Conservation (phyloP, 2,888 invertebrate genomes). For the Plagodis dolabraria region DNA sequence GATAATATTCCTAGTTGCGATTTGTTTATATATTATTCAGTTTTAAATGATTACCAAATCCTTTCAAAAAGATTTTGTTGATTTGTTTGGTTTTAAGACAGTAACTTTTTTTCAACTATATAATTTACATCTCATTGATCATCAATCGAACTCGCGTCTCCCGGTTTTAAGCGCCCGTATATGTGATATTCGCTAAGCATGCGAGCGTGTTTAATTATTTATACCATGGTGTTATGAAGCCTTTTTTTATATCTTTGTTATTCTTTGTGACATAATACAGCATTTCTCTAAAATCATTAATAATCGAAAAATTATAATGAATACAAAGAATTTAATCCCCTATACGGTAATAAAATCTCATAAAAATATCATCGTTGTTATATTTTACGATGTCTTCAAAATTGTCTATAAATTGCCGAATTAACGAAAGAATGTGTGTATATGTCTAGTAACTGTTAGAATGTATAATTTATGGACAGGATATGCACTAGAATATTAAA, state of each 20-base stretch:
- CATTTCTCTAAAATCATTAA: constrained; percentile 28
- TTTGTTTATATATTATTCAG: too few relatives aligned
- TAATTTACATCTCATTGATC: too few relatives aligned
- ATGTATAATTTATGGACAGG: constrained; percentile 23
- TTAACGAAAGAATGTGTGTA: constrained; percentile 36
- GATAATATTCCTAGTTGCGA: too few relatives aligned
- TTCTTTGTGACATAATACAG: constrained; percentile 28
- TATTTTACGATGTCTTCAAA: constrained; percentile 33
- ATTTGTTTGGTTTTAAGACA: too few relatives aligned
- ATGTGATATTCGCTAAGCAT: too few relatives aligned
- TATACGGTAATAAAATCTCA: constrained; percentile 38
- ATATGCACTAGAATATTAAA: constrained; percentile 24
- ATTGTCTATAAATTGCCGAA: constrained; percentile 39
- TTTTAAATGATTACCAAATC: too few relatives aligned
- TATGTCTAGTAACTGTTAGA: constrained; percentile 21
- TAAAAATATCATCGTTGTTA: constrained; percentile 36
- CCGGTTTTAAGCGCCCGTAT: too few relatives aligned
- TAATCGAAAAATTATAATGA: constrained; percentile 29
- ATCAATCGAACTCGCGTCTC: too few relatives aligned
- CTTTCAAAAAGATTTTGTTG: too few relatives aligned
- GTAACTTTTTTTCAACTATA: too few relatives aligned
- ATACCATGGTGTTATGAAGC: too few relatives aligned
- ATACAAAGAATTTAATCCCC: constrained; percentile 30
- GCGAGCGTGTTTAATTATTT: too few relatives aligned
- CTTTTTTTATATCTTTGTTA: constrained; percentile 21